A percentile compares a stretch with the other conserved stretches of the same genome.
phyloP scores from a whole-genome alignment of 2,113 vertebrate genomes.

The Microtus ochrogaster region DNA sequence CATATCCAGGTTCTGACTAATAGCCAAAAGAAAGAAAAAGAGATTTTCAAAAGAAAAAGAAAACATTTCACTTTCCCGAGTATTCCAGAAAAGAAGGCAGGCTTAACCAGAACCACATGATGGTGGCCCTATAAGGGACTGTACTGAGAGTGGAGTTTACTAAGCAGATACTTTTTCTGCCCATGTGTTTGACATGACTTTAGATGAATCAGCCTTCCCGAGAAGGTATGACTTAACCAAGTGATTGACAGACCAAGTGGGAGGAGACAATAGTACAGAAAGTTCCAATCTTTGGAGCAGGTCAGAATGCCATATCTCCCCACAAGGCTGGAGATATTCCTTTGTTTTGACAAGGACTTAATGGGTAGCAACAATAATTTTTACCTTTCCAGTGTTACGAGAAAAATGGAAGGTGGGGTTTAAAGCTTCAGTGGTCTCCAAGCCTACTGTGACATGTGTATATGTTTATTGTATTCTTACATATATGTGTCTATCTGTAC shows the following conservation, averaged over 20 bases:
- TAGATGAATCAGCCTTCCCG: neutral
- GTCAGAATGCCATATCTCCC: neutral
- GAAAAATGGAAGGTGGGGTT: neutral
- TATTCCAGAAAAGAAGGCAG: neutral
- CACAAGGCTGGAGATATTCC: neutral
- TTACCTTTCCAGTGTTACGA: neutral
- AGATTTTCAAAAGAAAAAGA: neutral
- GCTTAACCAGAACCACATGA: neutral
- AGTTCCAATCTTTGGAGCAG: neutral
- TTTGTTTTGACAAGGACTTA: neutral
- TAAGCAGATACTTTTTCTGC: neutral
- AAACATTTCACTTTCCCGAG: neutral
- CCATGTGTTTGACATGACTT: neutral
- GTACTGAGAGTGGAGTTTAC: neutral
- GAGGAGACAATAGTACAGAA: neutral
- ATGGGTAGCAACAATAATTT: neutral
- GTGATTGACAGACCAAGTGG: neutral
- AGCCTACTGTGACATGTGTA: no score
- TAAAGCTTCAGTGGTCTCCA: neutral
- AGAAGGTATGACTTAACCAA: neutral
- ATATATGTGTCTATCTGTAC: neutral
- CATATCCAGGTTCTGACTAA: no score
- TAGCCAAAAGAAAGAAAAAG: neutral
- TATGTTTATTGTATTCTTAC: neutral
- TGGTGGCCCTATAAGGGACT: no score